A percentile compares a stretch with the other conserved stretches of the same genome.
These are phyloP conservation scores for Neoaliturus tenellus DNA, from an alignment of 2,888 invertebrate genomes.

Conservation along the genomic window DNA sequence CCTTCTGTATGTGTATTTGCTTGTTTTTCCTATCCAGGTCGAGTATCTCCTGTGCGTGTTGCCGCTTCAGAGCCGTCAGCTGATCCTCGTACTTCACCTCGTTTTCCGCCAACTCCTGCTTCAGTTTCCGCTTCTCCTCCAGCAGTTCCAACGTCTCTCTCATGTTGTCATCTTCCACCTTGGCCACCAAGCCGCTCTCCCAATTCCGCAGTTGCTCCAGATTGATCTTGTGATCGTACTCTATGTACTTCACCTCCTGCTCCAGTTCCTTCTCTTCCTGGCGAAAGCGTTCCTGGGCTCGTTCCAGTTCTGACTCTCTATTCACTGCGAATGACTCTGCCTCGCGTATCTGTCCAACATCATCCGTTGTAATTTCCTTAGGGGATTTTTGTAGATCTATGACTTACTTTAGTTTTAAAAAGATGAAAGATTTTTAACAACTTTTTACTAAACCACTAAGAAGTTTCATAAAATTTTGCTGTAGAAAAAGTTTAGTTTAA, in stretches of 20 bases:
- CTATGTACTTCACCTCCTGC: slow-evolving; percentile 41
- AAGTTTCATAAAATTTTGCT: too few relatives aligned
- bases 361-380: too few relatives aligned
- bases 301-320: slow-evolving; percentile 31
- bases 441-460: too few relatives aligned
- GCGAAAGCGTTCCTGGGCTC: background rate
- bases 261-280: slow-evolving; percentile 28
- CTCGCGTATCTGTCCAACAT: background rate
- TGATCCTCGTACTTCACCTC: slow-evolving; percentile 3
- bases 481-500: too few relatives aligned
- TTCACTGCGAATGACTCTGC: background rate
- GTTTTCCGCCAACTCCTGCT: slow-evolving; percentile 6
- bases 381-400: too few relatives aligned
- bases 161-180: background rate
- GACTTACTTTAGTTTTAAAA: too few relatives aligned
- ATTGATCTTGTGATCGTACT: slow-evolving; percentile 12
- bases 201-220: background rate
- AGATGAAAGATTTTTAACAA: too few relatives aligned
- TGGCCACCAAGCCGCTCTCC: background rate
- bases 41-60: background rate
- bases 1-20: slow-evolving; percentile 7
- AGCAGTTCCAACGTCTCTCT: slow-evolving; percentile 32
- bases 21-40: background rate
- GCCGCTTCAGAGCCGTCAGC: background rate
- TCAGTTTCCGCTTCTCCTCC: slow-evolving; percentile 31